Evolutionary conservation across 2,888 invertebrate species (phyloP), one percentile per base, ranked within the genome.

Genomic region (Oscheius sp.): DNA sequence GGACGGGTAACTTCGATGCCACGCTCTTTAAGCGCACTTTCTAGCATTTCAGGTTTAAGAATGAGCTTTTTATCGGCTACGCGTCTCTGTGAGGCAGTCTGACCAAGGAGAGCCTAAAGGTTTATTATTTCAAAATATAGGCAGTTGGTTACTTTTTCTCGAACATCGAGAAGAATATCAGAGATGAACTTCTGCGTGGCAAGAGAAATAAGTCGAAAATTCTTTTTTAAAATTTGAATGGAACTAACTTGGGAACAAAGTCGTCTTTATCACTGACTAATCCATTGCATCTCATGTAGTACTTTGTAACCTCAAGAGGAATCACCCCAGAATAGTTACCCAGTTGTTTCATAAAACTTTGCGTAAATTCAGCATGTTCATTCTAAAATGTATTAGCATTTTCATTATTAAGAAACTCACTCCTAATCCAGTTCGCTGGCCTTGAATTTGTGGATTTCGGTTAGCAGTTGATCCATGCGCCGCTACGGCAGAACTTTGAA

Each of bases 171-270:
- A n/a, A 84, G 73, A 75, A 98, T 93, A 87, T 98, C 97, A 0
- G 96, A 96, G 55, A 98, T 92, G 86, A 96, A 97, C 88, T 98
- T 98, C 87, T 98, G 97, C 0, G 96, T 93, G 0, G 96, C 95
- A 63, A 98, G 89, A 0, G 96, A 95, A 73, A 98, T 92, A 31
- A 98, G 89, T 1, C 96, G 91, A 50, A 71, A 64, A 37, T 15
- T 12, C 12, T 3, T 48, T 8, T 45, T 15, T 20, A 52, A 8
- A 52, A n/a, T 8, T 6, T 6, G 48, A 20, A 48, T 15, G 4
- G 25, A 39, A 39, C 12, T 34, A 12, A 42, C 42, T 58, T 58
- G 6, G 25, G 23, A 15, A 58, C 39, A n/a, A n/a, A 15, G 15
- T 20, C 29, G 20, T 33, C 31, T 39, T 37, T 64, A 97, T 97